Percentiles rank a stretch among this genome's conserved stretches.
phyloP scores from a whole-genome alignment of 1,140 invertebrate species.

The Pteromalus puparum region DNA sequence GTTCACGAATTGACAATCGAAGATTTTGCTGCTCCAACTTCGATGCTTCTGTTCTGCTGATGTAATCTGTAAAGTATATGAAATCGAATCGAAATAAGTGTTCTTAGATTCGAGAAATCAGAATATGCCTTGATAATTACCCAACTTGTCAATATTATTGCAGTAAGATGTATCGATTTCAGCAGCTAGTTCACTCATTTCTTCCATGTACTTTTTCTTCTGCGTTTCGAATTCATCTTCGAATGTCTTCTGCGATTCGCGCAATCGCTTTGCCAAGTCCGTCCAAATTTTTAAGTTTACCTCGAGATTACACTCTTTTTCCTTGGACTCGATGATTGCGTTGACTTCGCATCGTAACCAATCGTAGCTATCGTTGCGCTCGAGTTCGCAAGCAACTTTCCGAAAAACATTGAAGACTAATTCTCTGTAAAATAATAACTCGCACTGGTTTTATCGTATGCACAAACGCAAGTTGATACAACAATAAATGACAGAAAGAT shows the following conservation, averaged over 20 bases:
- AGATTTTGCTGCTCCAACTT: constrained; percentile 42
- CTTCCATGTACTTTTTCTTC: not conserved
- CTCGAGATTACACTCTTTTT: constrained; percentile 58
- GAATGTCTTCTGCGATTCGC: not conserved
- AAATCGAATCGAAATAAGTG: not conserved
- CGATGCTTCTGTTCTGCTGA: constrained; percentile 27
- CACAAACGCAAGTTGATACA: not conserved
- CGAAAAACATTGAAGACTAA: constrained; percentile 35
- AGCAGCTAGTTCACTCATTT: not conserved
- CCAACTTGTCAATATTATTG: constrained; percentile 39
- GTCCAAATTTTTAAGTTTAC: constrained; percentile 59
- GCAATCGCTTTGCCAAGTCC: constrained; percentile 13
- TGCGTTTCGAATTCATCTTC: constrained; percentile 8
- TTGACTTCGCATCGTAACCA: constrained; percentile 60
- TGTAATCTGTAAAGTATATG: constrained; percentile 31
- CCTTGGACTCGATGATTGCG: constrained; percentile 53
- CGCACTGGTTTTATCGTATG: not conserved
- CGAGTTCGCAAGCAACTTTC: constrained; percentile 35
- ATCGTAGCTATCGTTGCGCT: constrained; percentile 53
- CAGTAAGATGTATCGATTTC: constrained; percentile 37
- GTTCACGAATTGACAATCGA: not conserved
- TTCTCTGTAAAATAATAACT: constrained; percentile 19
- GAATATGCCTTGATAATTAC: not conserved
- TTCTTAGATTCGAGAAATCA: not conserved
- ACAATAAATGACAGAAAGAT: not conserved